phyloP scores from a whole-genome alignment of 1,140 invertebrate species.

The Holotrichia oblita region DNA sequence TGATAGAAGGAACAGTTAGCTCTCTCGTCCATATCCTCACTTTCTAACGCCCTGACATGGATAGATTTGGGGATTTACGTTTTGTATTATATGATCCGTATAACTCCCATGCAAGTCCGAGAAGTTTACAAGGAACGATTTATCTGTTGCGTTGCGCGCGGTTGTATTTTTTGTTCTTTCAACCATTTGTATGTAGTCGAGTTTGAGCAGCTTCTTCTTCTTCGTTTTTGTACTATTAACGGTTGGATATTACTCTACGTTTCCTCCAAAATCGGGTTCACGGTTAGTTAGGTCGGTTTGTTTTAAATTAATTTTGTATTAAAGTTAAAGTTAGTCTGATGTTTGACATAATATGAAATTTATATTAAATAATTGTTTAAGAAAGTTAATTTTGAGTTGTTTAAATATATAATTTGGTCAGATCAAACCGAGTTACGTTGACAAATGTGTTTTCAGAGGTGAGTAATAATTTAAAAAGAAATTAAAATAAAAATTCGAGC shows the following conservation, averaged over 20 bases:
- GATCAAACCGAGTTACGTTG: too few relatives aligned
- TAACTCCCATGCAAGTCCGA: slow-evolving; percentile 27
- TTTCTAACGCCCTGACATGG: slow-evolving; percentile 8
- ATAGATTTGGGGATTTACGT: slow-evolving; percentile 33
- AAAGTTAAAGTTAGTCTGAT: too few relatives aligned
- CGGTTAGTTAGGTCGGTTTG: too few relatives aligned
- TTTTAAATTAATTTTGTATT: too few relatives aligned
- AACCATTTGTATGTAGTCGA: background rate
- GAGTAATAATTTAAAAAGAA: too few relatives aligned
- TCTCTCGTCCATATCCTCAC: background rate
- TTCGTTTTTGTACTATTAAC: background rate
- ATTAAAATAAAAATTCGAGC: too few relatives aligned
- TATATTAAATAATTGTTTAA: too few relatives aligned
- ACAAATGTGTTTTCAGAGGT: too few relatives aligned
- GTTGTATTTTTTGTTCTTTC: slow-evolving; percentile 28
- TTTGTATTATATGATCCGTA: slow-evolving; percentile 34
- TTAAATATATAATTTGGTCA: too few relatives aligned
- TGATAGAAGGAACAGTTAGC: background rate
- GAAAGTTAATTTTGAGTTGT: too few relatives aligned
- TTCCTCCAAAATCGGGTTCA: background rate
- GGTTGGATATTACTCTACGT: background rate
- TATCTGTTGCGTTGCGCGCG: slow-evolving; percentile 12
- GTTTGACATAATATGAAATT: too few relatives aligned
- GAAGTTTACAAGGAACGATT: slow-evolving; percentile 35
- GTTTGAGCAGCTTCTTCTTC: background rate